Evolutionary conservation across 2,113 vertebrate species (phyloP).

Genomic region (Indicator indicator): DNA sequence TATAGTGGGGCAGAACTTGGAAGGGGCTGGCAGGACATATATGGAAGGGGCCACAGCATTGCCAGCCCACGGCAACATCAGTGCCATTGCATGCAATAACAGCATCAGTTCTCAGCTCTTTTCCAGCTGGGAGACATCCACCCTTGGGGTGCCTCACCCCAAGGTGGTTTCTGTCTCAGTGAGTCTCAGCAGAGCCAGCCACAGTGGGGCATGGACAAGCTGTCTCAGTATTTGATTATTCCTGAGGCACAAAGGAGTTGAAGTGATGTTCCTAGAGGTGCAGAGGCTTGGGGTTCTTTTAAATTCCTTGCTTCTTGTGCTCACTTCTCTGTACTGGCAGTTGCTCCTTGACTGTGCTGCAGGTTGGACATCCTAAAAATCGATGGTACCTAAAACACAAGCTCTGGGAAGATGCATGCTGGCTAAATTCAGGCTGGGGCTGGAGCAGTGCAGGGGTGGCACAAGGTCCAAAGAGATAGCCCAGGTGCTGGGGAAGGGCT

Average conservation of each 20-base stretch:
- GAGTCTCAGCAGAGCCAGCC: neutral
- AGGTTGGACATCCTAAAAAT: constrained; percentile 51
- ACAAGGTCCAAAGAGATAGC: neutral
- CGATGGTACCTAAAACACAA: neutral
- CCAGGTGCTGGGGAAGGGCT: neutral
- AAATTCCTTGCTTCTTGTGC: neutral
- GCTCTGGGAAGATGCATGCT: neutral
- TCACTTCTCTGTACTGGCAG: neutral
- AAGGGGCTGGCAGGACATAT: neutral
- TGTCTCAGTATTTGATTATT: neutral
- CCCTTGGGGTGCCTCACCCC: neutral
- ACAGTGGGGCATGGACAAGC: neutral
- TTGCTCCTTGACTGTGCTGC: constrained; percentile 9
- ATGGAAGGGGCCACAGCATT: neutral
- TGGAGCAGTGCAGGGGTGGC: neutral
- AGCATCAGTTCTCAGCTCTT: neutral
- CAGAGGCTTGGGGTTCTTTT: neutral
- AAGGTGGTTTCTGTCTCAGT: fast-evolving
- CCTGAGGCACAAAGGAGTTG: neutral
- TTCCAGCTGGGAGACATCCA: neutral
- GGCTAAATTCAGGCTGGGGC: neutral
- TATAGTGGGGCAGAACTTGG: neutral
- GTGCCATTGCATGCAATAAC: fast-evolving
- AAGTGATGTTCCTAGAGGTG: neutral
- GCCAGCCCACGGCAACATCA: neutral